Conservation (phyloP, 2,113 vertebrate species). For the Bambusicola thoracicus region DNA sequence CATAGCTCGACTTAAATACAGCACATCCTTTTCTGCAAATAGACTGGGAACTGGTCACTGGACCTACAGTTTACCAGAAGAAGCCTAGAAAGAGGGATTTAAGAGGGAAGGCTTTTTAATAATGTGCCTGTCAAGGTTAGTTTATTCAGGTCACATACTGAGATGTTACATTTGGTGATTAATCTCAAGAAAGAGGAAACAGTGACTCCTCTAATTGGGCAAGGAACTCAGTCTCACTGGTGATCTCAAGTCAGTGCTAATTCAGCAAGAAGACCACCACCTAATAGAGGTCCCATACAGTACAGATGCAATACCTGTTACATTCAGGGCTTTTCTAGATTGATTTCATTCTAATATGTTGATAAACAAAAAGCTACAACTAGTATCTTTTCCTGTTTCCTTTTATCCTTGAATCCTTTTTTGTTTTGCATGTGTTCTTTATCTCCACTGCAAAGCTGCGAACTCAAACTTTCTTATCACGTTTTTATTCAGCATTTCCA, state of each 20-base stretch:
- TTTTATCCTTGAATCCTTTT: neutral
- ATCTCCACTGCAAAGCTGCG: neutral
- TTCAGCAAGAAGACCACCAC: neutral
- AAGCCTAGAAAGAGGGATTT: neutral
- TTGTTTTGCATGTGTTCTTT: neutral
- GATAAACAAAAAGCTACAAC: neutral
- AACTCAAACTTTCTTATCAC: neutral
- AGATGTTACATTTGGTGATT: neutral
- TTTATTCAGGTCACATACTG: neutral
- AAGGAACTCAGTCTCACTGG: neutral
- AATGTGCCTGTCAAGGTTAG: neutral
- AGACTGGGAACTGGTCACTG: neutral
- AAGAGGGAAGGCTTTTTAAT: neutral
- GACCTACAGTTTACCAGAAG: neutral
- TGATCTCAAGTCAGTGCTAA: neutral
- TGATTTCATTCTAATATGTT: neutral
- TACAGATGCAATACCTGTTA: rapidly evolving
- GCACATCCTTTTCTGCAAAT: neutral
- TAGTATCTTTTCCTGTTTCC: neutral
- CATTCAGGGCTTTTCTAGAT: neutral
- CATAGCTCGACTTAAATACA: neutral
- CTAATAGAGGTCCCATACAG: neutral
- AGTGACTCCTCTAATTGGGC: neutral
- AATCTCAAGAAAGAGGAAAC: constrained; percentile 18
- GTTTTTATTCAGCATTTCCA: neutral